Base-by-base conservation (phyloP, 2,113 vertebrate species). In the Himantopus leucocephalus region DNA sequence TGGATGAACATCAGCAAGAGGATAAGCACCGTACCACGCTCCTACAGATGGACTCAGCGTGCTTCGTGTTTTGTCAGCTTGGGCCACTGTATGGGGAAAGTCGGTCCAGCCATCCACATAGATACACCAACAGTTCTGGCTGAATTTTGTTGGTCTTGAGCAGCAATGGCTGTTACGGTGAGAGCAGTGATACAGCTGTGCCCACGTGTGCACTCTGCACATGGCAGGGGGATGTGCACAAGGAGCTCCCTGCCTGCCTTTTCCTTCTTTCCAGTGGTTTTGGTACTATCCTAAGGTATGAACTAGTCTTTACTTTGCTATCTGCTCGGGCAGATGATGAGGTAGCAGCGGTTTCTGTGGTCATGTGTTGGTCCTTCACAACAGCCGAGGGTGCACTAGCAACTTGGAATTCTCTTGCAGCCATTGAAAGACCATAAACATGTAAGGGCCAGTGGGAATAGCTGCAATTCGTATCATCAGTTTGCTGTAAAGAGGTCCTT, bases 81-180 rank as follows among this genome's bases (percentile, higher is more conserved):
- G 4, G 29, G 23, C 20, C 6, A 1, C 12, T 24, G 17, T 12
- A 14, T 0, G 7, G 19, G 24, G 9, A 18, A 84, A 56, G 35
- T 8, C 1, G 0, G 45, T 77, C 41, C 41, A 70, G 23, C 27
- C 21, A 22, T 27, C 34, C 24, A 3, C 22, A 12, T 34, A 66
- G 29, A 16, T 23, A 55, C 34, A 43, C 4, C 1, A 6, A 8
- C 2, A 8, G 32, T 23, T 72, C 14, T 0, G 0, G 9, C 3
- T 60, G 22, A 74, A 55, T n/a, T 55, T 87, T 77, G 3, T 14
- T 8, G 3, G 15, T 19, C 20, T 45, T 63, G 43, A 64, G n/a
- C 2, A 0, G 0, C 1, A 4, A 3, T 8, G 12, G 6, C 17
- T 68, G 50, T 52, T 19, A 10, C 0, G 0, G 29, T 39, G 29